phyloP scores from a whole-genome alignment of 2,113 vertebrate species.

The Menura novaehollandiae region DNA sequence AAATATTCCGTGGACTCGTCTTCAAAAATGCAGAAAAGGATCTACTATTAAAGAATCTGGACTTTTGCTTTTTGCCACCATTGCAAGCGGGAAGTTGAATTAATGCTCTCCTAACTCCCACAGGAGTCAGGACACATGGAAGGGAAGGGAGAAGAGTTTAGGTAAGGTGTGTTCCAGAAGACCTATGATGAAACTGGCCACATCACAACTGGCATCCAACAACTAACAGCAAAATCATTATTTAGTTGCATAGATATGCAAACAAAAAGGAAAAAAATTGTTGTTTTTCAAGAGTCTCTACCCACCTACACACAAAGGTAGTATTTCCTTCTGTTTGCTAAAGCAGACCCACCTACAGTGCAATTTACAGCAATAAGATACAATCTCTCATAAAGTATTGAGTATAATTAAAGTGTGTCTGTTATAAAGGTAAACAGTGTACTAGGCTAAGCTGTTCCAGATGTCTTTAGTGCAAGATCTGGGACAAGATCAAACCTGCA shows the following conservation, averaged over 20 bases:
- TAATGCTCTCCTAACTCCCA: not conserved
- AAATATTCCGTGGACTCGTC: not conserved
- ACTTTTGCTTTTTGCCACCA: not conserved
- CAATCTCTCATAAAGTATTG: conserved; percentile 52
- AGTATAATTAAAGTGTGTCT: conserved; percentile 64
- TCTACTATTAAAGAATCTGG: not conserved
- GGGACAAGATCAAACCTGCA: conserved; percentile 85
- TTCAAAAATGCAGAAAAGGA: not conserved
- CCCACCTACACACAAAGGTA: conserved; percentile 23
- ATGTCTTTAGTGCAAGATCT: conserved; percentile 61
- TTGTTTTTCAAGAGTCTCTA: conserved; percentile 16
- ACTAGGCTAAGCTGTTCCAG: conserved; percentile 56
- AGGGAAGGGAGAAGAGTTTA: not conserved
- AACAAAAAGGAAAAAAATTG: not conserved
- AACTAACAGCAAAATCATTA: not conserved
- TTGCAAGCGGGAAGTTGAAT: not conserved
- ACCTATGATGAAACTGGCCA: not conserved
- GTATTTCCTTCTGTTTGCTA: conserved; percentile 42
- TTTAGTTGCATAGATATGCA: not conserved
- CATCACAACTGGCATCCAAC: not conserved
- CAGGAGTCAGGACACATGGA: not conserved
- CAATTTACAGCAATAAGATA: conserved; percentile 54
- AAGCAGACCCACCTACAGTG: conserved; percentile 38
- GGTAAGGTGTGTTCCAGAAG: not conserved
- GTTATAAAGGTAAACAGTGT: conserved; percentile 62